phyloP scores from a whole-genome alignment of 2,113 vertebrate genomes.

The Bolborhynchus lineola region DNA sequence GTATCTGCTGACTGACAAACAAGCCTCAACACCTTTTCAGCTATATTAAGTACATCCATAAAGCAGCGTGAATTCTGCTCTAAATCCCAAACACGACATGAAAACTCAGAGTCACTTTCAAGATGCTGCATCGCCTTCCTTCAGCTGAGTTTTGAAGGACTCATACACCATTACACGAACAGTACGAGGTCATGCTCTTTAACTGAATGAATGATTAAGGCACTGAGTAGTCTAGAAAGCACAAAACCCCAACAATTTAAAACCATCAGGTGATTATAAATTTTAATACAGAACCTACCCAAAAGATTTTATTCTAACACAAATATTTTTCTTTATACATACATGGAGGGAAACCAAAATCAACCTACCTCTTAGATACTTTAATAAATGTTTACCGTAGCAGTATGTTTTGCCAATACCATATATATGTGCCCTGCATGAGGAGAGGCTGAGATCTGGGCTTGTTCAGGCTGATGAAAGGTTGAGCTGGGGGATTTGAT shows the following conservation, averaged over 20 bases:
- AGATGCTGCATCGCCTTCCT: background rate
- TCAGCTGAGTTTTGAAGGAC: background rate
- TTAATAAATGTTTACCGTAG: background rate
- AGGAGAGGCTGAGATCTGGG: background rate
- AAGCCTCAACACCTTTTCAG: background rate
- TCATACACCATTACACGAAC: background rate
- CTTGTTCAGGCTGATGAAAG: background rate
- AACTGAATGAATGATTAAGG: background rate
- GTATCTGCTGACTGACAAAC: background rate
- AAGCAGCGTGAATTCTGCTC: background rate
- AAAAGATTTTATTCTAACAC: background rate
- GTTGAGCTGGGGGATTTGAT: background rate
- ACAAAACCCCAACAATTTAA: background rate
- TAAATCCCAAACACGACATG: background rate
- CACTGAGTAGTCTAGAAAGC: background rate
- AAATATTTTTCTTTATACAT: background rate
- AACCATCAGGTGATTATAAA: background rate
- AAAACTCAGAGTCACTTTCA: background rate
- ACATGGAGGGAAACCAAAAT: background rate
- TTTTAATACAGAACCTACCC: background rate
- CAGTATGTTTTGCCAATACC: background rate
- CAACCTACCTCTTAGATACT: background rate
- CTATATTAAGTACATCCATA: background rate
- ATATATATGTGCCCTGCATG: background rate
- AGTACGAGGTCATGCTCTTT: background rate